Percentiles rank a stretch among this genome's conserved stretches.
These are phyloP conservation scores for Spinibarbus caldwelli DNA, from an alignment of 2,797 vertebrate species.

Conservation along the genomic window DNA sequence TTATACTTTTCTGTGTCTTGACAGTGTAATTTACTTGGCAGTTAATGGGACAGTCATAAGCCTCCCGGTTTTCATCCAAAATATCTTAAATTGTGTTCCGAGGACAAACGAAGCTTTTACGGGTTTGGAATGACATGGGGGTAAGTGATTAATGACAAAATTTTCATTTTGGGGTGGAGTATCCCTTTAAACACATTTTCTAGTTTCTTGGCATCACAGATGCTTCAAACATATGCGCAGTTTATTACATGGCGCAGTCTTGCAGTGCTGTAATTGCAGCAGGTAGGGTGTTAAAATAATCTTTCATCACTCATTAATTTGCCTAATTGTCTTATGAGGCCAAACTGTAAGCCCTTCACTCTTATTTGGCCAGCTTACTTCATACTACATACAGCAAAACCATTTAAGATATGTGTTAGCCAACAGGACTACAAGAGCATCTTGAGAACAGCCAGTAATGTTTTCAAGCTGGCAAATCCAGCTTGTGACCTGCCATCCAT, in stretches of 20 bases:
- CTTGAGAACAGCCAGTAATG: not conserved
- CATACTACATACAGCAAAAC: not conserved
- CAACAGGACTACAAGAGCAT: not conserved
- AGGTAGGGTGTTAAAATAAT: slow-evolving; percentile 16
- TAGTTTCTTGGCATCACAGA: not conserved
- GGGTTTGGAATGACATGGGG: too few species aligned
- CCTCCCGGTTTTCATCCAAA: too few species aligned
- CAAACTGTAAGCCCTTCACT: not conserved
- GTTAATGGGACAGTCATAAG: too few species aligned
- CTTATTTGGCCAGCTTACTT: not conserved
- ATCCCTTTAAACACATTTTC: not conserved
- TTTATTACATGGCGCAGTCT: not conserved
- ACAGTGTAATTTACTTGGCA: too few species aligned
- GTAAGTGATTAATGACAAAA: too few species aligned
- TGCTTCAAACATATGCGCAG: not conserved
- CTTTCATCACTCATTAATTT: slow-evolving; percentile 5
- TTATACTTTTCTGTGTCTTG: too few species aligned
- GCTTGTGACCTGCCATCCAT: not conserved
- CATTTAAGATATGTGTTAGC: not conserved
- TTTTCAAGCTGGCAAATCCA: not conserved
- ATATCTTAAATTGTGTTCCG: too few species aligned
- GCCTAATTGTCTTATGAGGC: slow-evolving; percentile 7
- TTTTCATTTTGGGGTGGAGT: too few species aligned
- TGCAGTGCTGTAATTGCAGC: not conserved
- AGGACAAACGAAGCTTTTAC: too few species aligned